A percentile compares a stretch with the other conserved stretches of the same genome.
phyloP scores from a whole-genome alignment of 2,113 vertebrate genomes.

The Nycticebus coucang region DNA sequence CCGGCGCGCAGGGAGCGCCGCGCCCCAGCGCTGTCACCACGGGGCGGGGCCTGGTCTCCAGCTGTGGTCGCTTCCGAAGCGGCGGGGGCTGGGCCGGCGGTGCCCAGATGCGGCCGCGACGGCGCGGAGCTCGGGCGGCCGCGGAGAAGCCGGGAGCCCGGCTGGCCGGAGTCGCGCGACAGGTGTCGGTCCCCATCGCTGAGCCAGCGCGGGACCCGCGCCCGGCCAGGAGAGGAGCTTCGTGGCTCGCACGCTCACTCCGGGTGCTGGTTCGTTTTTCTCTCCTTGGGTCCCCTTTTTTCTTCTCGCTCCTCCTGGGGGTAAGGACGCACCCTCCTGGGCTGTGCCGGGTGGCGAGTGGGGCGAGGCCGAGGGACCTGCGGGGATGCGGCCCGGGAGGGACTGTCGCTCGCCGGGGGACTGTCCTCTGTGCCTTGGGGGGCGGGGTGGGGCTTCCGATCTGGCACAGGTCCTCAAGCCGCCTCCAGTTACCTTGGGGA shows the following conservation, averaged over 20 bases:
- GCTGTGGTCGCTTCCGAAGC: background rate
- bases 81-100: background rate
- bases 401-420: background rate
- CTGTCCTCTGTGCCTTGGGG: background rate
- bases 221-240: background rate
- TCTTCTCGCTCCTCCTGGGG: background rate
- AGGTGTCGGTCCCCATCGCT: background rate
- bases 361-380: background rate
- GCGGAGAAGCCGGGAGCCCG: background rate
- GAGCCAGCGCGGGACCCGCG: background rate
- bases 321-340: background rate
- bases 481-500: background rate
- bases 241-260: background rate
- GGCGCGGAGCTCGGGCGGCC: background rate
- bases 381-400: too few species aligned
- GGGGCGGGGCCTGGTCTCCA: slow-evolving; percentile 58
- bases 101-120: background rate
- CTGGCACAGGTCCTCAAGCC: background rate
- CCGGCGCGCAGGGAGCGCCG: background rate
- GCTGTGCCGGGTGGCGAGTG: background rate
- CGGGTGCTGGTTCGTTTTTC: slow-evolving; percentile 44
- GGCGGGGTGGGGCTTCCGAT: background rate
- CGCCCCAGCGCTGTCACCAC: background rate
- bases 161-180: background rate
- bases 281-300: too few species aligned